These are phyloP conservation scores for Hirundichthys speculiger DNA, from an alignment of 2,113 vertebrate species.

Conservation along the genomic window DNA sequence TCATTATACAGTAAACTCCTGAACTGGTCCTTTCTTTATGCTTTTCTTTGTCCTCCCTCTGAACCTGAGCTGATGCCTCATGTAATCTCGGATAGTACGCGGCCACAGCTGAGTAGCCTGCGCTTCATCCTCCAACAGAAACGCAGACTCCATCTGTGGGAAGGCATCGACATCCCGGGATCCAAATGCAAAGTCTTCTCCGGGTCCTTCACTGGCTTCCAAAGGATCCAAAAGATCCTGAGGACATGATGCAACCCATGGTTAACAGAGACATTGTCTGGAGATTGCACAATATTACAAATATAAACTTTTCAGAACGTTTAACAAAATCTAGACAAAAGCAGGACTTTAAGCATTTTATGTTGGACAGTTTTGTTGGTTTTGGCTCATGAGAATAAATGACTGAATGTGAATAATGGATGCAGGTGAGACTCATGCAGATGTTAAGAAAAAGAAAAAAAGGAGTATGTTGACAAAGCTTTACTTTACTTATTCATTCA, in stretches of 20 bases:
- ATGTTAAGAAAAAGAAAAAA: no score
- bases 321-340: no score
- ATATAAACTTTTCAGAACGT: neutral
- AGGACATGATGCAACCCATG: neutral
- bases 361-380: no score
- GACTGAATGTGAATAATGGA: no score
- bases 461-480: no score
- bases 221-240: constrained; percentile 41
- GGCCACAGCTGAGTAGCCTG: constrained; percentile 53
- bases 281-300: neutral
- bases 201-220: constrained; percentile 1
- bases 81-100: constrained; percentile 59
- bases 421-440: no score
- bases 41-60: constrained; percentile 74
- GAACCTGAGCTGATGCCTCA: constrained; percentile 67
- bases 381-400: no score
- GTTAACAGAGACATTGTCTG: no score
- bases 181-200: constrained; percentile 19
- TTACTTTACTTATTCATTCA: no score
- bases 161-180: constrained; percentile 17
- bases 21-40: constrained; percentile 8
- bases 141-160: constrained; percentile 22
- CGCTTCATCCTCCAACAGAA: constrained; percentile 28
- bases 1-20: constrained; percentile 9
- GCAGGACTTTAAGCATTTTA: no score